phyloP scores from a whole-genome alignment of 1,140 invertebrate species.

The Monochamus saltuarius region DNA sequence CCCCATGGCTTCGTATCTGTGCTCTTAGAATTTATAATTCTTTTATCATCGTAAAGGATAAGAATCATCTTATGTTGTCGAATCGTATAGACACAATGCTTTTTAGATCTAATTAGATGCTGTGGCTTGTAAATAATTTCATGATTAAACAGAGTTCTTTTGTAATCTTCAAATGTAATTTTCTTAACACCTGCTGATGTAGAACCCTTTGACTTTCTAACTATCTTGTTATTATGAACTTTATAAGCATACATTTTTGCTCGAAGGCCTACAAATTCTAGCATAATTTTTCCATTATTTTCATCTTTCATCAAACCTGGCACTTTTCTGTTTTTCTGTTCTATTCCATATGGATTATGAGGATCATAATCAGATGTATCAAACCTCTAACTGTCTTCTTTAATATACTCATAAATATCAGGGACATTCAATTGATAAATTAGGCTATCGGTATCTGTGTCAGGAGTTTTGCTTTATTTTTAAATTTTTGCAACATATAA shows the following conservation, averaged over 20 bases:
- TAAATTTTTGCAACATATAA: constrained; percentile 29
- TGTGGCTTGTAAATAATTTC: constrained; percentile 15
- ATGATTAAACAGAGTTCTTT: constrained; percentile 26
- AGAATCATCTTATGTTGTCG: constrained; percentile 34
- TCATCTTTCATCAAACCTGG: constrained; percentile 58
- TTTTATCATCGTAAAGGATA: constrained; percentile 28
- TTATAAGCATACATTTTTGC: constrained; percentile 52
- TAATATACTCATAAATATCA: constrained; percentile 34
- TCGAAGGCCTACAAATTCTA: constrained; percentile 50
- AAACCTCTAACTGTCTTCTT: constrained; percentile 32
- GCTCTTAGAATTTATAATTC: constrained; percentile 13
- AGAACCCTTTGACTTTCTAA: constrained; percentile 40
- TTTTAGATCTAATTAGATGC: constrained; percentile 25
- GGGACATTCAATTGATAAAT: constrained; percentile 33
- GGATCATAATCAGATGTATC: constrained; percentile 42
- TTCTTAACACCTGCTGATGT: constrained; percentile 31
- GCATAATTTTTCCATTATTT: constrained; percentile 46
- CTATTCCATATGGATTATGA: constrained; percentile 41
- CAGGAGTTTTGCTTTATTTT: constrained; percentile 29
- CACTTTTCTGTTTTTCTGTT: constrained; percentile 53
- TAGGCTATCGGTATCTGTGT: constrained; percentile 43
- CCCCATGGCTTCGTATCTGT: constrained; percentile 21
- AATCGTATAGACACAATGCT: constrained; percentile 32
- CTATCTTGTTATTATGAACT: constrained; percentile 23
- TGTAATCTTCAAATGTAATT: constrained; percentile 39